phyloP scores from a whole-genome alignment of 2,113 vertebrate genomes.

The Ranitomeya variabilis region DNA sequence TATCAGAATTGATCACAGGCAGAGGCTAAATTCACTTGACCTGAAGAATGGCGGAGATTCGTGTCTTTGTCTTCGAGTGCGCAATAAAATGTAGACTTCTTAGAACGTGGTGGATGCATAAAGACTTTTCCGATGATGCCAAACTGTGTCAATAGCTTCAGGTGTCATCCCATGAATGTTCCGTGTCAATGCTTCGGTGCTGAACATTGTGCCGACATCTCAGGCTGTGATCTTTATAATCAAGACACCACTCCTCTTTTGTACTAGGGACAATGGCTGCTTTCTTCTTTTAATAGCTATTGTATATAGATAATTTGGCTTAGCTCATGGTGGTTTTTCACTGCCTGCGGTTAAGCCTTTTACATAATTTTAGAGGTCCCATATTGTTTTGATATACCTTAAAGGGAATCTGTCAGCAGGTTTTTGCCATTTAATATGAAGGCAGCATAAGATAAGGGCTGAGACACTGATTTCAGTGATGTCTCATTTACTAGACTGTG shows the following conservation, averaged over 20 bases:
- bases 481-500: too few species aligned
- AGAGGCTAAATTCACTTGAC: not conserved
- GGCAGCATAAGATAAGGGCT: too few species aligned
- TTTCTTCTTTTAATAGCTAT: not conserved
- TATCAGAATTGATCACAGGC: not conserved
- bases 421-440: too few species aligned
- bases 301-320: not conserved
- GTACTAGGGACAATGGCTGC: not conserved
- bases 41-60: not conserved
- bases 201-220: not conserved
- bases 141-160: not conserved
- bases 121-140: not conserved
- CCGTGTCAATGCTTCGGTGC: not conserved
- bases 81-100: not conserved
- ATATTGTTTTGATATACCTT: too few species aligned
- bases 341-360: not conserved
- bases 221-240: not conserved
- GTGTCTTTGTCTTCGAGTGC: not conserved
- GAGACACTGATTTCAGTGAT: too few species aligned
- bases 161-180: not conserved
- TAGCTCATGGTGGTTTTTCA: not conserved
- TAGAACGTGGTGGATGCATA: not conserved
- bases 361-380: too few species aligned
- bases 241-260: not conserved
- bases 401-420: too few species aligned